A percentile compares a stretch with the other conserved stretches of the same genome.
Evolutionary conservation across 2,113 vertebrate genomes (phyloP).

Genomic region (Saguinus imperator): DNA sequence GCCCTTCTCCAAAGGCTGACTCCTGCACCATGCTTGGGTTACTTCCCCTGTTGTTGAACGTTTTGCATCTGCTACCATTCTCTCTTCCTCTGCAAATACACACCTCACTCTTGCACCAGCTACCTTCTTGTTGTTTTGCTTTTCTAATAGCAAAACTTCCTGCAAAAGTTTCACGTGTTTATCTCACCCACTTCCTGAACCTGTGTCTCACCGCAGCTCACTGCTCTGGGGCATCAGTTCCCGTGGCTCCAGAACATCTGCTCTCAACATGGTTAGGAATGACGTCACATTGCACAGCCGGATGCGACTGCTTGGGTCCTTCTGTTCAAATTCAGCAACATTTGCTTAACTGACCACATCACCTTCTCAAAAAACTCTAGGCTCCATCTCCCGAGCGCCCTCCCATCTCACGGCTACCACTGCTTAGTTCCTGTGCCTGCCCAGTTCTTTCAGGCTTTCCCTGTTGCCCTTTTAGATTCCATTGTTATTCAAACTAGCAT

Average conservation of each 20-base stretch:
- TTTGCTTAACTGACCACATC: background rate
- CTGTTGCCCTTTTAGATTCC: background rate
- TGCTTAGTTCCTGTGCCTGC: background rate
- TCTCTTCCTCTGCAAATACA: rapidly evolving
- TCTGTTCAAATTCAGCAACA: background rate
- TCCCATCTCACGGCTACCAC: background rate
- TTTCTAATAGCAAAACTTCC: background rate
- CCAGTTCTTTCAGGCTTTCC: rapidly evolving
- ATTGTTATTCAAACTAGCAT: background rate
- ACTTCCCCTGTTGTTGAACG: too few species aligned
- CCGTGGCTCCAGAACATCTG: too few species aligned
- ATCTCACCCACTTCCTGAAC: background rate
- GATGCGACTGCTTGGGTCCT: rapidly evolving
- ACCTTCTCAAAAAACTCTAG: background rate
- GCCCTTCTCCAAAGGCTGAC: background rate
- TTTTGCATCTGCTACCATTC: background rate
- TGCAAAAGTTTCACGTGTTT: background rate
- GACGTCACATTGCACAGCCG: rapidly evolving
- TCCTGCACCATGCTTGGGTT: background rate
- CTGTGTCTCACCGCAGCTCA: background rate
- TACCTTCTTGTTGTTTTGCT: too few species aligned
- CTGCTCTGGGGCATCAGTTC: too few species aligned
- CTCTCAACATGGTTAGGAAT: too few species aligned
- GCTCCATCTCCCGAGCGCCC: too few species aligned
- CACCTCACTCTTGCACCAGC: background rate